Evolutionary conservation across 2,888 invertebrate species (phyloP).

Genomic region (Chironomus tentans): DNA sequence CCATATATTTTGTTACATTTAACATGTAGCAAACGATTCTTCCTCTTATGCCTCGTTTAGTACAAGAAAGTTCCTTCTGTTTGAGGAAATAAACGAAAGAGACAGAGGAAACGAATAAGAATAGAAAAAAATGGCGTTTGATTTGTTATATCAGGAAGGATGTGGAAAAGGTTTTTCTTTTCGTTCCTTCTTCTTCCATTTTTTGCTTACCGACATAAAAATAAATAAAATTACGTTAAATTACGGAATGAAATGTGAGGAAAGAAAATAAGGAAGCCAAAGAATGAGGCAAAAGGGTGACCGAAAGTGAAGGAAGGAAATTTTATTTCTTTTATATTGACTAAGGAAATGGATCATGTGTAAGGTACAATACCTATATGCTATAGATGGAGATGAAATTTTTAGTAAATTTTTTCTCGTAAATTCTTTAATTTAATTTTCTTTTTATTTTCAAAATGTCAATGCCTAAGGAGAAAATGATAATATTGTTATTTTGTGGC

Average conservation of each 20-base stretch:
- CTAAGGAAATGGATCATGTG: slow-evolving; percentile 24
- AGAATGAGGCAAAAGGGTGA: background rate
- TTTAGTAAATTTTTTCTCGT: background rate
- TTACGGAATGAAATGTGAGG: slow-evolving; percentile 16
- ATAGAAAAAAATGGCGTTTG: slow-evolving; percentile 1
- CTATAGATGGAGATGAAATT: background rate
- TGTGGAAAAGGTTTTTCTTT: background rate
- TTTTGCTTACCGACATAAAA: slow-evolving; percentile 24
- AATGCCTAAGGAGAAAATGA: too few relatives aligned
- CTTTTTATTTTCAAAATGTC: too few relatives aligned
- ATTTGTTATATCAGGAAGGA: slow-evolving; percentile 2
- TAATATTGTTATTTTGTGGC: too few relatives aligned
- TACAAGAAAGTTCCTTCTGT: background rate
- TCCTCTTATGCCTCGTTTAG: slow-evolving; percentile 17
- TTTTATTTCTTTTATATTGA: slow-evolving; percentile 26
- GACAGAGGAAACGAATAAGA: background rate
- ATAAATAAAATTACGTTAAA: slow-evolving; percentile 26
- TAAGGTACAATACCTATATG: background rate
- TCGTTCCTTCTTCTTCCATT: too few relatives aligned
- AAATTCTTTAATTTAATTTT: too few relatives aligned
- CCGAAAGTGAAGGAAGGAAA: slow-evolving; percentile 15
- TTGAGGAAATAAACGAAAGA: background rate
- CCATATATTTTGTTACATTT: too few relatives aligned
- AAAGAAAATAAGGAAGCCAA: background rate
- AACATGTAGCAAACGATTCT: background rate